phyloP scores from a whole-genome alignment of 2,113 vertebrate genomes.

The Cyanistes caeruleus region DNA sequence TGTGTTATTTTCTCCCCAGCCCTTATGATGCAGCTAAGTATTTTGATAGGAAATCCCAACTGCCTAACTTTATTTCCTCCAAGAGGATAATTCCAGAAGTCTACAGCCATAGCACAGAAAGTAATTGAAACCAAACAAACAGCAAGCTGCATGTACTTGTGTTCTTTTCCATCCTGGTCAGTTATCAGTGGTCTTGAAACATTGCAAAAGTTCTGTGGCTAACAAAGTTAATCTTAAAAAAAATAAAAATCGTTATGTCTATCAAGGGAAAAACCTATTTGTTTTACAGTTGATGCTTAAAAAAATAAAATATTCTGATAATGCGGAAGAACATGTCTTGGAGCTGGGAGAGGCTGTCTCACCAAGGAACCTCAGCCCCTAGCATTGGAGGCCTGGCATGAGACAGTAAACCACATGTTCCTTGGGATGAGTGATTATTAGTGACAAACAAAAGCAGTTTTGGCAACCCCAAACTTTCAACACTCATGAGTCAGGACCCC shows the following conservation, averaged over 20 bases:
- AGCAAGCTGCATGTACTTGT: background rate
- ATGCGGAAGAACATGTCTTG: slow-evolving; percentile 27
- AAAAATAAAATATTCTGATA: slow-evolving; percentile 22
- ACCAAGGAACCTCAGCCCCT: slow-evolving; percentile 42
- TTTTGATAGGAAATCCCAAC: slow-evolving; percentile 9
- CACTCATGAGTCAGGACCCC: slow-evolving; percentile 51
- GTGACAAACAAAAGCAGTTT: slow-evolving; percentile 54
- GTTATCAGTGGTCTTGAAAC: slow-evolving; percentile 36
- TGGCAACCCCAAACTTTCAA: slow-evolving; percentile 24
- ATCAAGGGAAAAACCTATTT: slow-evolving; percentile 10
- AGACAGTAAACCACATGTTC: slow-evolving; percentile 38
- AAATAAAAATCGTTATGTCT: background rate
- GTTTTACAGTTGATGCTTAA: slow-evolving; percentile 5
- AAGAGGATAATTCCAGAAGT: slow-evolving; percentile 18
- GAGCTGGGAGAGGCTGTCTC: slow-evolving; percentile 29
- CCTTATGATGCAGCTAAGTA: background rate
- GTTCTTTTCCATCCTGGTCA: slow-evolving; percentile 36
- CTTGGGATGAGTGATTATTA: slow-evolving; percentile 37
- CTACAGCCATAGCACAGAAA: slow-evolving; percentile 15
- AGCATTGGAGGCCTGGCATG: slow-evolving; percentile 7
- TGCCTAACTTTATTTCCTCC: slow-evolving; percentile 25
- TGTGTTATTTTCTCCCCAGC: background rate
- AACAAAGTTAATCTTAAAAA: background rate
- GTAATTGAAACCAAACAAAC: slow-evolving; percentile 10
- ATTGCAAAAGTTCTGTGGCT: slow-evolving; percentile 33